phyloP scores from a whole-genome alignment of 2,113 vertebrate species.

The Coracopsis vasa region DNA sequence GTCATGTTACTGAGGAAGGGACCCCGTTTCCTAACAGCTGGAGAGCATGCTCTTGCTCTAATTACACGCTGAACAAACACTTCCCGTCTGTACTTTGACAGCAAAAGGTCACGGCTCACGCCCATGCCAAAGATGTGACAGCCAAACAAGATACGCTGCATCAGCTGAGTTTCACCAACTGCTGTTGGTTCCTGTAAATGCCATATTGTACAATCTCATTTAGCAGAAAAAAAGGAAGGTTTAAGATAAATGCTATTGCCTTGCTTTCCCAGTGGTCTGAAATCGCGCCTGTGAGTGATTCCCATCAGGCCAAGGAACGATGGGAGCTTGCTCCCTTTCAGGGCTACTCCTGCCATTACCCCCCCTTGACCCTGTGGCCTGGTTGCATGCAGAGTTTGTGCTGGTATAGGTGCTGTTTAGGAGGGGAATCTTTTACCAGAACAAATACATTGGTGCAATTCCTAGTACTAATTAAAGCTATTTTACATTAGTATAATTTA shows the following conservation, averaged over 20 bases:
- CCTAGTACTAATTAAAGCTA: background rate
- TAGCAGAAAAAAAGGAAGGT: background rate
- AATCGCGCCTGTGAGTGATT: fast-evolving
- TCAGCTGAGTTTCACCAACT: background rate
- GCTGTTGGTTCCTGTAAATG: background rate
- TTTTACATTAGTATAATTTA: background rate
- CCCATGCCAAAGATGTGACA: background rate
- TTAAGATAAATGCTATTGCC: background rate
- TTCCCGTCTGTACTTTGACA: background rate
- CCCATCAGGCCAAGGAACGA: fast-evolving
- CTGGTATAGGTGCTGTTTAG: background rate
- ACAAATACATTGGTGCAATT: background rate
- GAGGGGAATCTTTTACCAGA: background rate
- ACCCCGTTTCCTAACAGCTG: background rate
- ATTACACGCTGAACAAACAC: background rate
- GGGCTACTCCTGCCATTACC: background rate
- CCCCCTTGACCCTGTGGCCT: background rate
- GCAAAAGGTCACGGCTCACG: background rate
- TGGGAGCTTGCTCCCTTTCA: background rate
- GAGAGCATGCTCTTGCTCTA: fast-evolving
- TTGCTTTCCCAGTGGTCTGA: background rate
- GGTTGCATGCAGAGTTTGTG: background rate
- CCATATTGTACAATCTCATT: background rate
- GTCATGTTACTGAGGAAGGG: background rate
- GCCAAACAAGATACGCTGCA: background rate